These are phyloP conservation scores for Nibea coibor DNA, from an alignment of 2,113 vertebrate species.

Conservation along the genomic window DNA sequence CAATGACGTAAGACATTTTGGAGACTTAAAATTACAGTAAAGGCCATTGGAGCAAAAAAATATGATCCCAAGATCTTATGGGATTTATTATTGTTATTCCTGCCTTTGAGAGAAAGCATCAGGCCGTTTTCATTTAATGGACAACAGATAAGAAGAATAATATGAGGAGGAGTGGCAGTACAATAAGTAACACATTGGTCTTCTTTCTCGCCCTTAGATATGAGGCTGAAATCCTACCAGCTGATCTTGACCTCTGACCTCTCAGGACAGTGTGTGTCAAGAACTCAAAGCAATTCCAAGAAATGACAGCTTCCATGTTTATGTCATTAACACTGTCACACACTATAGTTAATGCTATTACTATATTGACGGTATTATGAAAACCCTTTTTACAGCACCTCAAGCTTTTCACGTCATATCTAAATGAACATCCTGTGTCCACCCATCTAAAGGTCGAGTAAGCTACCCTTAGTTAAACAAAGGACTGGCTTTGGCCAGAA, in stretches of 20 bases:
- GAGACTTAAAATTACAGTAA: not conserved
- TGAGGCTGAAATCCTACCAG: not conserved
- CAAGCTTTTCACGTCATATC: not conserved
- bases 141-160: too few species aligned
- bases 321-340: not conserved
- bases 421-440: not conserved
- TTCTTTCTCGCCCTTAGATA: not conserved
- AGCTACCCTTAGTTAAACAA: not conserved
- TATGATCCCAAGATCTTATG: too few species aligned
- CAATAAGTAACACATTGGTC: too few species aligned
- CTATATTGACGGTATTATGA: not conserved
- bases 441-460: not conserved
- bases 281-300: not conserved
- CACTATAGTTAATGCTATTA: not conserved
- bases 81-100: too few species aligned
- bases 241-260: not conserved
- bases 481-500: too few species aligned
- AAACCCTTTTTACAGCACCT: not conserved
- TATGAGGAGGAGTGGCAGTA: too few species aligned
- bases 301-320: not conserved
- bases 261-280: not conserved
- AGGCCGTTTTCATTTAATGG: not conserved
- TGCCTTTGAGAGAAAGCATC: not conserved
- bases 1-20: not conserved
- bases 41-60: too few species aligned